Evolutionary conservation across 2,888 invertebrate species (phyloP).

Genomic region (Sialis lutaria): DNA sequence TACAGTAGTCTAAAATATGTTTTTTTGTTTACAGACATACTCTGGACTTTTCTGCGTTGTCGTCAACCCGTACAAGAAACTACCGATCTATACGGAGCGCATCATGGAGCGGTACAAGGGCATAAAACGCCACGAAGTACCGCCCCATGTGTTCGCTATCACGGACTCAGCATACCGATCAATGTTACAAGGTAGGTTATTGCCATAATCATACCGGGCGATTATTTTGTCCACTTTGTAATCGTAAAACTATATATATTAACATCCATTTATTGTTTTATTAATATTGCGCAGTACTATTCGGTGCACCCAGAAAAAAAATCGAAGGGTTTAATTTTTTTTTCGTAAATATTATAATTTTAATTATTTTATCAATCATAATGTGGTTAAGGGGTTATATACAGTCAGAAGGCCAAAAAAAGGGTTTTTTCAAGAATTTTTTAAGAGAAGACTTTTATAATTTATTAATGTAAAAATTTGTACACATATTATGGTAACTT

Average conservation of each 20-base stretch:
- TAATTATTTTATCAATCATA: too few relatives aligned
- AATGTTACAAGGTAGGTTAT: slow-evolving; percentile 84
- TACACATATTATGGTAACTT: too few relatives aligned
- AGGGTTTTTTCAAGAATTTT: too few relatives aligned
- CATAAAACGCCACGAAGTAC: slow-evolving; percentile 96
- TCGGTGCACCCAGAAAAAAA: background rate
- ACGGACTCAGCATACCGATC: slow-evolving; percentile 97
- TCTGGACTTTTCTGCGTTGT: slow-evolving; percentile 99
- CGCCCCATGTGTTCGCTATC: slow-evolving; percentile 99
- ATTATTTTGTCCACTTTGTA: background rate
- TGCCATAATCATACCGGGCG: background rate
- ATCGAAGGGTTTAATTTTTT: background rate
- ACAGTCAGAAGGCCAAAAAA: too few relatives aligned
- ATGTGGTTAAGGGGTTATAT: too few relatives aligned
- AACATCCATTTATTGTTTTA: too few relatives aligned
- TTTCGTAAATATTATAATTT: background rate
- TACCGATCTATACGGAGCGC: slow-evolving; percentile 98
- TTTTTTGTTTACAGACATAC: slow-evolving; percentile 70
- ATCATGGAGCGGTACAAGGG: slow-evolving; percentile 99
- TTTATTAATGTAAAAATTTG: too few relatives aligned
- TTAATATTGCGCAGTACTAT: too few relatives aligned
- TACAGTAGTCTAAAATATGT: slow-evolving; percentile 4
- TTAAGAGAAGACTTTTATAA: too few relatives aligned
- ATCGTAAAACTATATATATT: too few relatives aligned
- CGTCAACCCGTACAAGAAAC: slow-evolving; percentile 97